These are phyloP conservation scores for Ceriagrion tenellum DNA, from an alignment of 2,888 invertebrate genomes.

Conservation along the genomic window DNA sequence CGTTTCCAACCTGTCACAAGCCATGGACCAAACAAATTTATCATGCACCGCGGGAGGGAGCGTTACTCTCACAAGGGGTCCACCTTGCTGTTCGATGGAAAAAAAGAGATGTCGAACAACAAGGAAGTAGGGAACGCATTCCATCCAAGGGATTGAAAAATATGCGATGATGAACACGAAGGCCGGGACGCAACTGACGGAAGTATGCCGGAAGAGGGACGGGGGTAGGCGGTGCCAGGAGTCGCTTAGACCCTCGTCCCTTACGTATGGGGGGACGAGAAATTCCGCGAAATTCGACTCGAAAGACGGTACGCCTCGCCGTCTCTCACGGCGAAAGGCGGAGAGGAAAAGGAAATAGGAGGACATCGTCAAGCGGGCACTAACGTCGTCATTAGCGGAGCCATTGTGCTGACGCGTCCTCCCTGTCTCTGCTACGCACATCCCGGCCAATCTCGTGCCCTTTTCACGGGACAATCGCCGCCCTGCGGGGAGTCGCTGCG, in stretches of 20 bases:
- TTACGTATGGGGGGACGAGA: background rate
- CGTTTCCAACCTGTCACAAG: background rate
- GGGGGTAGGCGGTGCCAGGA: background rate
- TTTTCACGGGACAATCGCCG: background rate
- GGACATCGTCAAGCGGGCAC: background rate
- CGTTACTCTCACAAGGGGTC: background rate
- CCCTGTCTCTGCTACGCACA: background rate
- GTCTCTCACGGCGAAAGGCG: background rate
- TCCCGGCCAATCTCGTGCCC: background rate
- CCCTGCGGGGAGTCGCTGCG: background rate
- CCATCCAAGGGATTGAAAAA: slow-evolving; percentile 24
- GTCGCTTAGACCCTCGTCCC: background rate
- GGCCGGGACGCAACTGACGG: background rate
- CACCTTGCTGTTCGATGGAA: background rate
- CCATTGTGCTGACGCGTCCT: background rate
- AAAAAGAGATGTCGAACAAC: background rate
- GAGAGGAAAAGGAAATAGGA: background rate
- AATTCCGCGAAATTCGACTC: slow-evolving; percentile 38
- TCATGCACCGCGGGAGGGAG: background rate
- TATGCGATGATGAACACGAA: slow-evolving; percentile 1
- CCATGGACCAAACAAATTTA: background rate
- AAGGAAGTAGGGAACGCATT: background rate
- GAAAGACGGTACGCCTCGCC: background rate
- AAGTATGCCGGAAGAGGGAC: background rate
- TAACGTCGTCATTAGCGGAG: background rate